Base-by-base conservation (phyloP, 2,113 vertebrate genomes). In the Archilochus colubris region DNA sequence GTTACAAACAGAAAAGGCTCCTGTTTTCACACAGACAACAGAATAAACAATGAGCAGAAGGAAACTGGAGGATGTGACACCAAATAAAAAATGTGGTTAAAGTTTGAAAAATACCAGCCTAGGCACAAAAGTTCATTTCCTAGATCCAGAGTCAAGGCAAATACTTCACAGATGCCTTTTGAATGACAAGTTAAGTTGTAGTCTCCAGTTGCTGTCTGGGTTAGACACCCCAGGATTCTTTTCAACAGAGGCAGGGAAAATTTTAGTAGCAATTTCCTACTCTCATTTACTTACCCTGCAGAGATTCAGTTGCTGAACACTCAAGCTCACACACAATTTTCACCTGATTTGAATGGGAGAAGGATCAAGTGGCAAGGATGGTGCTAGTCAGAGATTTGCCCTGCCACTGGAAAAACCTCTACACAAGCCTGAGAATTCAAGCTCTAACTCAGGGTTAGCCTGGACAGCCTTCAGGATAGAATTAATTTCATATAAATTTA, bases 61-160 rank as follows among this genome's bases (percentile, higher is more conserved):
- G 83, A 93, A 97, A 91, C 90, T 48, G 84, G 79, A 94, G 97
- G 93, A 93, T 91, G 93, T 90, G 94, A 96, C 82, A 91, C 1
- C 6, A 79, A 89, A 94, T 40, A 95, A 93, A 94, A 95, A 78
- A 90, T 75, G 92, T 86, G 90, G 95, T 95, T 95, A 79, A 91
- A 84, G 88, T 76, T 92, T 95, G 95, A 97, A 96, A 97, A 96
- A 96, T 91, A 95, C 88, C 90, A 96, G 90, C 90, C 76, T 95
- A 93, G 63, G 93, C 96, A 94, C 57, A 96, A 44, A 95, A 94
- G 93, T 94, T 97, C 93, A 95, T 53, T 90, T 95, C 73, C 90
- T 80, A 95, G 91, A 93, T 78, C 69, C 69, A 88, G 86, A 95
- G 93, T 91, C 82, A 82, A 95, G 94, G 94, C 95, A 95, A 95